Evolutionary conservation across 2,113 vertebrate genomes (phyloP), one percentile per base, ranked within the genome.

Genomic region (Talpa occidentalis): DNA sequence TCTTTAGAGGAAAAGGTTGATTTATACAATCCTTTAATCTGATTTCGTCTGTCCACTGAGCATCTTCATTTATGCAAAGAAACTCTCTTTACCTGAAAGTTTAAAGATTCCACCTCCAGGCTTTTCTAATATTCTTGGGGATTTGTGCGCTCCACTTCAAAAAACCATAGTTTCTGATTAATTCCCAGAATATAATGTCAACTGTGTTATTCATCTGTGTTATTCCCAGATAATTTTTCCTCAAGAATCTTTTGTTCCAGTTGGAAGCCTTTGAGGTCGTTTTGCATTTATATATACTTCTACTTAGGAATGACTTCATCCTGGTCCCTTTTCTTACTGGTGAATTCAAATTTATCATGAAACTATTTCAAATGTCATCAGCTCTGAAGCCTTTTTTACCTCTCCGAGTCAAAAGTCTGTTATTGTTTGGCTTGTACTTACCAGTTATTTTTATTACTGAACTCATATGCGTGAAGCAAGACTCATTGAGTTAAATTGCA

Each of bases 381-480:
- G 17, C 79, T 81, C 37, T n/a, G 6, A 91, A 84, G 12, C 1
- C 7, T 62, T 66, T 9, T 16, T 17, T 77, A 3, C 6, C 2
- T 52, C 19, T 64, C 3, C 14, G n/a, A 64, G 70, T n/a, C 11
- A 44, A 54, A 24, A 72, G 9, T 47, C 49, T 49, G 3, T 91
- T 78, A 82, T 80, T 90, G 32, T 87, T 88, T 49, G 49, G 5
- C 35, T 14, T 37, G 42, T 4, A 40, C 42, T 89, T 89, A 70
- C 21, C 35, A 77, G 84, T 79, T 37, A 28, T 74, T 91, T 93
- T 89, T 90, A 88, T 80, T 83, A 62, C 49, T 83, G 14, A 83
- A 7, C n/a, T 70, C 3, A 12, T 64, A 67, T n/a, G 59, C 24
- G 6, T 64, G n/a, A 82, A 90, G 22, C 56, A 90, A 85, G n/a